Evolutionary conservation across 1,140 invertebrate species (phyloP).

Genomic region (Drosophila lacertosa): DNA sequence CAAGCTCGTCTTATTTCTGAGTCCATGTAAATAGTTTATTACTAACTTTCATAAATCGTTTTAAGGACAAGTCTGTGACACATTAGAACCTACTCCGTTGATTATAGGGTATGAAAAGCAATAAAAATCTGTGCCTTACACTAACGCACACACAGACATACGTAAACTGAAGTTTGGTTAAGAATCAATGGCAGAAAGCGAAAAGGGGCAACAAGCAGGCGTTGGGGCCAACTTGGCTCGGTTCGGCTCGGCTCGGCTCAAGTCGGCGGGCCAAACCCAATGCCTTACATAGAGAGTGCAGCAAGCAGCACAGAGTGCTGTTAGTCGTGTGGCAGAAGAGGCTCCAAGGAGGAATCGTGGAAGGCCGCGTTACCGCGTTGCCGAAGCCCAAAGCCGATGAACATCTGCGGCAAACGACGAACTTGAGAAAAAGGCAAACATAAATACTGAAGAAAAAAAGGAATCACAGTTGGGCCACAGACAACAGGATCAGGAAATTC

Average conservation of each 20-base stretch:
- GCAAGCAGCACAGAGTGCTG: constrained; percentile 32
- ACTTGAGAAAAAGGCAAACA: constrained; percentile 33
- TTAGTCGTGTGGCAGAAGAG: constrained; percentile 17
- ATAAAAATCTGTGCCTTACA: constrained; percentile 21
- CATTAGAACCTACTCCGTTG: neutral
- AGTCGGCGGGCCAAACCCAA: constrained; percentile 60
- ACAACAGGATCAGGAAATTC: constrained; percentile 80
- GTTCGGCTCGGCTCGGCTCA: neutral
- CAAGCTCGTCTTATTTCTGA: too few relatives aligned
- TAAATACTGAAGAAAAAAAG: constrained; percentile 27
- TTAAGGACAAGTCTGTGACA: neutral
- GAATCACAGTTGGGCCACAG: constrained; percentile 69
- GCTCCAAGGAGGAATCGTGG: constrained; percentile 9
- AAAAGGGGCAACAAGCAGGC: constrained; percentile 38
- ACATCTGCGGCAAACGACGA: constrained; percentile 55
- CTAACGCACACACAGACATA: neutral
- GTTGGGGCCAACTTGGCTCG: too few relatives aligned
- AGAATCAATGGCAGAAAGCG: constrained; percentile 37
- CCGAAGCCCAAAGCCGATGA: constrained; percentile 30
- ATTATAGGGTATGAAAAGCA: constrained; percentile 43
- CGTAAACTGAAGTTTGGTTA: neutral
- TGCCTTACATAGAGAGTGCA: constrained; percentile 67
- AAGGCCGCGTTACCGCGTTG: constrained; percentile 17
- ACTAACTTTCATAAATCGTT: too few relatives aligned
- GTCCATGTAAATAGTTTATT: too few relatives aligned